Percentiles rank a stretch among this genome's conserved stretches.
Conservation (phyloP, 1,140 invertebrate species). For the Drosophila tristis region DNA sequence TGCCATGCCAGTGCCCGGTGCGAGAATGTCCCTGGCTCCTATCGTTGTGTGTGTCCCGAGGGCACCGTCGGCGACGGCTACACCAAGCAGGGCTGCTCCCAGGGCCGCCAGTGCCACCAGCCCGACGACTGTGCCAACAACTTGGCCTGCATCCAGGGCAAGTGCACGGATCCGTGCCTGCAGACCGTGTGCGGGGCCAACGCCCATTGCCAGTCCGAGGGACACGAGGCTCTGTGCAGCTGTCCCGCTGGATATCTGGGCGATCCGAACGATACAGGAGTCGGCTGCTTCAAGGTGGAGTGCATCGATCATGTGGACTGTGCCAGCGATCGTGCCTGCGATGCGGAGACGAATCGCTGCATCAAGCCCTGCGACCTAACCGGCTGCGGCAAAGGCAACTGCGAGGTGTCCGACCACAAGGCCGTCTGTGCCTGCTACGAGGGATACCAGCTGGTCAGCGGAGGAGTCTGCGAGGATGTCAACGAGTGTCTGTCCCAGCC, state of each 20-base stretch:
- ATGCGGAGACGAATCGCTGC: constrained; percentile 90
- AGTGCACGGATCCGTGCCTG: constrained; percentile 91
- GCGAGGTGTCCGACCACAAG: constrained; percentile 88
- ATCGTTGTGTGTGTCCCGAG: constrained; percentile 90
- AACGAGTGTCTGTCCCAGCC: constrained; percentile 91
- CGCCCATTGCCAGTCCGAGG: constrained; percentile 89
- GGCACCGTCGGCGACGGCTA: constrained; percentile 92
- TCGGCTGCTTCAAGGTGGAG: constrained; percentile 93
- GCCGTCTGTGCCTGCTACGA: constrained; percentile 90
- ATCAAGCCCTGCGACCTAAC: constrained; percentile 91
- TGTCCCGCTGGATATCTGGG: constrained; percentile 92
- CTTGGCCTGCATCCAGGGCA: constrained; percentile 89
- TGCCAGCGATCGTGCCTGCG: constrained; percentile 89
- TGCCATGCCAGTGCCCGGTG: constrained; percentile 93
- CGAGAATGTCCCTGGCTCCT: constrained; percentile 92
- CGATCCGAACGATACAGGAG: constrained; percentile 89
- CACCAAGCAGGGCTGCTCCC: constrained; percentile 88
- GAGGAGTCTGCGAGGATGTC: constrained; percentile 90
- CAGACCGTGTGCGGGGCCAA: constrained; percentile 89
- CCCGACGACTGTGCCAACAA: constrained; percentile 89
- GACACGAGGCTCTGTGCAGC: constrained; percentile 89
- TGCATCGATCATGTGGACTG: constrained; percentile 92
- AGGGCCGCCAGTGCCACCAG: constrained; percentile 89
- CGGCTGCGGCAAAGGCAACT: constrained; percentile 90
- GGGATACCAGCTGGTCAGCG: constrained; percentile 89